Conservation (phyloP, 2,113 vertebrate species). For the Hemibagrus wyckioides region DNA sequence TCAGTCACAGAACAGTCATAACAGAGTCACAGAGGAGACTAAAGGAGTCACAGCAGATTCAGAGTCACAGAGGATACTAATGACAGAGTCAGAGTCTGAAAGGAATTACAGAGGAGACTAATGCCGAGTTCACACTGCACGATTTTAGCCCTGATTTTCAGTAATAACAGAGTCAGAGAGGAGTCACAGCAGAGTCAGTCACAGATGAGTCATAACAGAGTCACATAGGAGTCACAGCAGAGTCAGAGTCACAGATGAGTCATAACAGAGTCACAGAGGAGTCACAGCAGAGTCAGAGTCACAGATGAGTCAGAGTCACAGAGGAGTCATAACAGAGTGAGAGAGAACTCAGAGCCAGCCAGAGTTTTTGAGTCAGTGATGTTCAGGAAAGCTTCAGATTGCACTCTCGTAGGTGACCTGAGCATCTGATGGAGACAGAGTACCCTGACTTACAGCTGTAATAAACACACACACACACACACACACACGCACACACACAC, state of each 20-base stretch:
- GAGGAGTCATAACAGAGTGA: not conserved
- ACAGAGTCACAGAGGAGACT: not conserved
- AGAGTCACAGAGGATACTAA: not conserved
- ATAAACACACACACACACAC: constrained; percentile 25
- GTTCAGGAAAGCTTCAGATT: constrained; percentile 59
- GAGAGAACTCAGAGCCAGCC: not conserved
- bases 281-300: not conserved
- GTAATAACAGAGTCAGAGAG: too few relatives aligned
- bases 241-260: not conserved
- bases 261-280: not conserved
- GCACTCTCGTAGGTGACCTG: constrained; percentile 76
- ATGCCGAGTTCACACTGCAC: too few relatives aligned
- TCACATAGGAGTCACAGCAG: not conserved
- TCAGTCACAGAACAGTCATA: not conserved
- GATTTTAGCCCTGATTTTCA: too few relatives aligned
- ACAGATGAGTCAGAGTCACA: not conserved
- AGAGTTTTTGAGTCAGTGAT: not conserved
- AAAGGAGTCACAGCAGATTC: not conserved
- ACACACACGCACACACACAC: not conserved
- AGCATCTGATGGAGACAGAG: constrained; percentile 53
- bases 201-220: not conserved
- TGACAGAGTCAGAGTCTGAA: not conserved
- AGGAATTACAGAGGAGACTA: not conserved
- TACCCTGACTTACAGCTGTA: constrained; percentile 44
- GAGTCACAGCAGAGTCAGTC: not conserved